Evolutionary conservation across 2,113 vertebrate species (phyloP), one percentile per base, ranked within the genome.

Genomic region (Gobius niger): DNA sequence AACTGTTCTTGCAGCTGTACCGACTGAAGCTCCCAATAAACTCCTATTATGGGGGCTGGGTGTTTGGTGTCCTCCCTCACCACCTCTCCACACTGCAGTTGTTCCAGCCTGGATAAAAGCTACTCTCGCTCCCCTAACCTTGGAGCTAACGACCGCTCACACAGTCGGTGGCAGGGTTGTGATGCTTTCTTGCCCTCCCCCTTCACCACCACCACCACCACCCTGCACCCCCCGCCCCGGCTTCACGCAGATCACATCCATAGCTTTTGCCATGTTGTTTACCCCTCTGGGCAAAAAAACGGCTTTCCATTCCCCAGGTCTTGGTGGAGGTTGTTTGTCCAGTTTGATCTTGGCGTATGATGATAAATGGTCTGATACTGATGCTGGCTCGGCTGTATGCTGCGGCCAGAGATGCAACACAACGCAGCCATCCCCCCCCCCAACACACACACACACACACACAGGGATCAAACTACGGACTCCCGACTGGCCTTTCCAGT

Each of bases 301-400:
- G 75, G 78, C 72, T 62, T 54, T 34, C 75, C 65, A 65, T 66
- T 82, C 80, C 78, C 74, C 67, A 50, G 77, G 68, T 87, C 77
- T 81, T 77, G 54, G 16, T 70, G 47, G 75, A 82, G 78, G 72
- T 73, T 84, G 79, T 84, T 87, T 82, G 84, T 89, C 78, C 75
- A 68, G 65, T 82, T 87, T 87, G 87, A 87, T 87, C 81, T 85
- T 72, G 80, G 81, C 85, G 57, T 18, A 50, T 41, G 67, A 79
- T 83, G 80, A 87, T 85, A 85, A 82, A 87, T 79, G 63, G 89
- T 89, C 70, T 83, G 70, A 80, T 87, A 49, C 82, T 68, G 71
- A 82, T 81, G 66, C 67, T 63, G 74, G 62, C 65, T 62, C 49
- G 72, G 67, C 69, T 73, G 74, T 51, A 60, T 13, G 6, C 52